phyloP scores from a whole-genome alignment of 2,888 invertebrate genomes.

The Cataglyphis altisquamis region DNA sequence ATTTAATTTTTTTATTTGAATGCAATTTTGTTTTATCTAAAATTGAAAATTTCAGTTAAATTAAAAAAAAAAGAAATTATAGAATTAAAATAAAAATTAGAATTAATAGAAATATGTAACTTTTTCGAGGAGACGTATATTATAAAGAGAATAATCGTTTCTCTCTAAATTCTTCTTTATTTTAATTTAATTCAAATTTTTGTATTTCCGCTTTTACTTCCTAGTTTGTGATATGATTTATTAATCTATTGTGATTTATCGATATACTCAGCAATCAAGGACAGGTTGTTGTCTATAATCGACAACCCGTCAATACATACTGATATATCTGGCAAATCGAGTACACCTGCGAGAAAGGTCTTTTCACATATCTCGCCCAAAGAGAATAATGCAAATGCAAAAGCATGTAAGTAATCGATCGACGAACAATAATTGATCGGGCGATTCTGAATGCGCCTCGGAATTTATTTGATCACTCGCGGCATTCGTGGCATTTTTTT shows the following conservation, averaged over 20 bases:
- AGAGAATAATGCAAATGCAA: constrained; percentile 15
- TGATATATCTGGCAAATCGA: constrained; percentile 19
- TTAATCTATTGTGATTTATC: constrained; percentile 13
- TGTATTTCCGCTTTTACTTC: not conserved
- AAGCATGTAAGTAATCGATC: constrained; percentile 39
- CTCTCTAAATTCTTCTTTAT: not conserved
- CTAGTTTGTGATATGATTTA: not conserved
- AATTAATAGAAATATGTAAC: not conserved
- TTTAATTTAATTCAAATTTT: not conserved
- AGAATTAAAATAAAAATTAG: not conserved
- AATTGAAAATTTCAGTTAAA: not conserved
- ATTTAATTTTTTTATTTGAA: not conserved
- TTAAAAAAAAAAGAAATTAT: not conserved
- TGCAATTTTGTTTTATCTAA: not conserved
- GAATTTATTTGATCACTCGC: constrained; percentile 18
- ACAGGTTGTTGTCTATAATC: not conserved
- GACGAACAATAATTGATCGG: constrained; percentile 38
- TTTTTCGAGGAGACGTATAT: not conserved
- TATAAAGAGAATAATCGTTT: not conserved
- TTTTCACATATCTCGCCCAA: constrained; percentile 23
- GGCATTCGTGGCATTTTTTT: constrained; percentile 4
- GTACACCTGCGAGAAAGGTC: constrained; percentile 26
- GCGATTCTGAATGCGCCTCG: not conserved
- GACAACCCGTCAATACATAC: constrained; percentile 2
- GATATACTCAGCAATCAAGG: not conserved